Evolutionary conservation across 1,140 invertebrate genomes (phyloP).

Genomic region (Drosophila ironensis): DNA sequence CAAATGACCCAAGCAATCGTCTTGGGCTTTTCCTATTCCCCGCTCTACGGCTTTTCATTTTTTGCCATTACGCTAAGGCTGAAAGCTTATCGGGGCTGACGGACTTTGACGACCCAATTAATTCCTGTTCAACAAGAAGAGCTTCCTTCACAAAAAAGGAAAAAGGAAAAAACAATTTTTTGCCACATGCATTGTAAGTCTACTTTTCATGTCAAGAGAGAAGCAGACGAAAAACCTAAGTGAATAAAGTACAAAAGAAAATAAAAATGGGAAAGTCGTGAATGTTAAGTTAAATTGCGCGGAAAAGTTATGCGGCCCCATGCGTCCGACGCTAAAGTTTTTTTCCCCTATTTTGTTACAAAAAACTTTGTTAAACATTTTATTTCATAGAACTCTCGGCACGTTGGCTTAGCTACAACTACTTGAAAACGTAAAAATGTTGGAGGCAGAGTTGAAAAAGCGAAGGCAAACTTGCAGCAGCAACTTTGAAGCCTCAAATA

Average conservation of each 20-base stretch:
- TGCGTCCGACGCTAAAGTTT: slow-evolving; percentile 7
- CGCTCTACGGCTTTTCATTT: background rate
- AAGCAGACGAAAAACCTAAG: slow-evolving; percentile 4
- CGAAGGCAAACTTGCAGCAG: slow-evolving; percentile 56
- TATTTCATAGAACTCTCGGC: slow-evolving; percentile 36
- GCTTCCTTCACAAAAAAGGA: too few species aligned
- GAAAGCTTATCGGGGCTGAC: slow-evolving; percentile 56
- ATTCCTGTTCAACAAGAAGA: slow-evolving; percentile 43
- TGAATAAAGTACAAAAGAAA: slow-evolving; percentile 40
- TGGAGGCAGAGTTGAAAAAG: slow-evolving; percentile 50
- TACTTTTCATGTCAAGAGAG: slow-evolving; percentile 30
- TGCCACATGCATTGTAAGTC: slow-evolving; percentile 49
- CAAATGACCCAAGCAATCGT: slow-evolving; percentile 52
- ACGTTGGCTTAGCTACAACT: slow-evolving; percentile 69
- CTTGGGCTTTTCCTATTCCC: slow-evolving; percentile 35
- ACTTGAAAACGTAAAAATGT: slow-evolving; percentile 73
- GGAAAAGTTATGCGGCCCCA: slow-evolving; percentile 65
- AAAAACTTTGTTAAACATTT: slow-evolving; percentile 52
- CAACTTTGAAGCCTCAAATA: slow-evolving; percentile 67
- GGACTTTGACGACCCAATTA: slow-evolving; percentile 73
- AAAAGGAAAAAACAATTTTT: slow-evolving; percentile 14
- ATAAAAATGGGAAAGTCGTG: slow-evolving; percentile 35
- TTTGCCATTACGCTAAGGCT: slow-evolving; percentile 54
- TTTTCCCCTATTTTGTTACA: slow-evolving; percentile 20
- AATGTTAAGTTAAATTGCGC: slow-evolving; percentile 71